Conservation (phyloP, 2,888 invertebrate genomes). For the Plebejus melissa region DNA sequence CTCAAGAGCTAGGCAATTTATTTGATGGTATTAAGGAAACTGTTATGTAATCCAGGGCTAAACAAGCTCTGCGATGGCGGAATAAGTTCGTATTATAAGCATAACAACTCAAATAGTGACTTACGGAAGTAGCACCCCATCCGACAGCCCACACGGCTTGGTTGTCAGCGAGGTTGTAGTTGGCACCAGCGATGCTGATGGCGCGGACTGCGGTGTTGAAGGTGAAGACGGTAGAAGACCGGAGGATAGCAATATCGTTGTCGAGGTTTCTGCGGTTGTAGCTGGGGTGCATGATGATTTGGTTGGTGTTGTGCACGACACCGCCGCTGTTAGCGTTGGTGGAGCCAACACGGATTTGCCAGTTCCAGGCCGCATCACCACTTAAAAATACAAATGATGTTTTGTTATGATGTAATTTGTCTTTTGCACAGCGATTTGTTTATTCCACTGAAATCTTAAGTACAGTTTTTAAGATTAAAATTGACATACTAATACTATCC, state of each 20-base stretch:
- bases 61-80: not conserved
- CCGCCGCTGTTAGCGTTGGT: slow-evolving; percentile 51
- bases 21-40: not conserved
- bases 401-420: not conserved
- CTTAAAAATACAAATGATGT: slow-evolving; percentile 37
- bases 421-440: no score
- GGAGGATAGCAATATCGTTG: slow-evolving; percentile 36
- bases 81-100: not conserved
- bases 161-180: slow-evolving; percentile 43
- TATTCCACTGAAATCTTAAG: no score
- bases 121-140: slow-evolving; percentile 45
- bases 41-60: not conserved
- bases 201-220: slow-evolving; percentile 38
- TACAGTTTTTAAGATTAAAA: no score
- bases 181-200: slow-evolving; percentile 41
- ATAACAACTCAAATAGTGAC: slow-evolving; percentile 29
- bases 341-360: slow-evolving; percentile 52
- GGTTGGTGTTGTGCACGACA: slow-evolving; percentile 35
- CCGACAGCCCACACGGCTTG: slow-evolving; percentile 45
- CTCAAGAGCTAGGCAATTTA: not conserved
- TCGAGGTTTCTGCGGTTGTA: slow-evolving; percentile 45
- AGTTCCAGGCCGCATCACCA: slow-evolving; percentile 40
- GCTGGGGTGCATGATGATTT: slow-evolving; percentile 46
- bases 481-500: no score
- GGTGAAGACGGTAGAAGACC: slow-evolving; percentile 36